Base-by-base conservation (phyloP, 2,888 invertebrate genomes). In the Archaeoteleia sp. region DNA sequence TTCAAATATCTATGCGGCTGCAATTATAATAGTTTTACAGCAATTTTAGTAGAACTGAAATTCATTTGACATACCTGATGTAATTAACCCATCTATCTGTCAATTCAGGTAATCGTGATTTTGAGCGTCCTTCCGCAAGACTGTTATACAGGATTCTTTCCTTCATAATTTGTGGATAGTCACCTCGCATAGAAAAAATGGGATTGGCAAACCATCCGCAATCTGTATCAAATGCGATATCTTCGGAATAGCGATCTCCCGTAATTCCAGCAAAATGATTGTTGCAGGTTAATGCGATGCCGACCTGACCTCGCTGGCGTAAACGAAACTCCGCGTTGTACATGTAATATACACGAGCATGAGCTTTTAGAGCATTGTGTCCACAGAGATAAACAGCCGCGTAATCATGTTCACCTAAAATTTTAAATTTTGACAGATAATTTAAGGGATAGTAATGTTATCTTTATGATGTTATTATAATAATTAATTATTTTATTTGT, bases 351-450 rank as follows among this genome's bases (percentile, higher is more conserved):
- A 88, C 90, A 76, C 87, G 89, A 0, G 91, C 91, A 76, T 95
- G 94, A 0, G 94, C 91, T 78, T 91, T 90, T 15, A 95, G 82
- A 46, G 92, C 85, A 78, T 93, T 92, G 77, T 93, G 93, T 0
- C 89, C 89, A 71, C 92, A 92, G 9, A 67, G 54, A 42, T 54
- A 62, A 60, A 69, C 48, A 45, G 68, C 68, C n/a, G 46, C 23
- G 42, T 67, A 40, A 57, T 67, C 61, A 57, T 55, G 67, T 46
- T 30, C 35, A 49, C 57, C 67, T 62, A 37, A 39, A 46, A n/a
- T n/a, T n/a, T n/a, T n/a, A n/a, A n/a, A n/a, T n/a, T n/a, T n/a
- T n/a, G n/a, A n/a, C n/a, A n/a, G n/a, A n/a, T n/a, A n/a, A n/a
- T n/a, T n/a, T n/a, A n/a, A n/a, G n/a, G n/a, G n/a, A n/a, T n/a